phyloP scores from a whole-genome alignment of 2,113 vertebrate genomes.

The Peromyscus polionotus region DNA sequence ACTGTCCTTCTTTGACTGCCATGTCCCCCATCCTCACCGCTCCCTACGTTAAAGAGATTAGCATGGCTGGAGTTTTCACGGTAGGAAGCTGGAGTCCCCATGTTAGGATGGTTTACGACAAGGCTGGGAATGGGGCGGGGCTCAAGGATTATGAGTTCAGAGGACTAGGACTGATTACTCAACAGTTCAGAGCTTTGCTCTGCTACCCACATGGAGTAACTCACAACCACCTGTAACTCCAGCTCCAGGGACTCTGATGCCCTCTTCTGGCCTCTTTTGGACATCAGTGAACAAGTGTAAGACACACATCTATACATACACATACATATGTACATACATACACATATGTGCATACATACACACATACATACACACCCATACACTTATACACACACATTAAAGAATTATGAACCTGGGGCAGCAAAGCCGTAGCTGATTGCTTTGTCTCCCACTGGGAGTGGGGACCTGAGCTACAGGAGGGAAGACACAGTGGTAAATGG shows the following conservation, averaged over 20 bases:
- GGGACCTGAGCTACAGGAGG: background rate
- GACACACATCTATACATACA: too few species aligned
- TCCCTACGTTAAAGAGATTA: background rate
- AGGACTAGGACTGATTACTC: background rate
- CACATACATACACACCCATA: background rate
- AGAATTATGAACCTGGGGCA: background rate
- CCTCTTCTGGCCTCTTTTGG: background rate
- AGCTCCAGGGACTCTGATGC: background rate
- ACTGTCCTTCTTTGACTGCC: too few species aligned
- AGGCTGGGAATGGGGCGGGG: background rate
- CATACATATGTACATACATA: background rate
- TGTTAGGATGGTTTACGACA: background rate
- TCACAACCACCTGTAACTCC: too few species aligned
- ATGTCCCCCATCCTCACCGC: too few species aligned
- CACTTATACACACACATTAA: too few species aligned
- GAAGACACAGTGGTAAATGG: accelerated
- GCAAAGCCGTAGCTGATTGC: background rate
- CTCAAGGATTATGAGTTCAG: background rate
- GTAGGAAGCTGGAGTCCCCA: background rate
- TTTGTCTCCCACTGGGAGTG: background rate
- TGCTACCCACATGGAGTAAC: background rate
- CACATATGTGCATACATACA: too few species aligned
- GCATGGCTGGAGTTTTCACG: background rate
- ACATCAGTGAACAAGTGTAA: background rate
- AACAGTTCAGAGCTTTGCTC: background rate